These are phyloP conservation scores for Enteromius anoplus DNA, from an alignment of 2,797 vertebrate species.

Conservation along the genomic window DNA sequence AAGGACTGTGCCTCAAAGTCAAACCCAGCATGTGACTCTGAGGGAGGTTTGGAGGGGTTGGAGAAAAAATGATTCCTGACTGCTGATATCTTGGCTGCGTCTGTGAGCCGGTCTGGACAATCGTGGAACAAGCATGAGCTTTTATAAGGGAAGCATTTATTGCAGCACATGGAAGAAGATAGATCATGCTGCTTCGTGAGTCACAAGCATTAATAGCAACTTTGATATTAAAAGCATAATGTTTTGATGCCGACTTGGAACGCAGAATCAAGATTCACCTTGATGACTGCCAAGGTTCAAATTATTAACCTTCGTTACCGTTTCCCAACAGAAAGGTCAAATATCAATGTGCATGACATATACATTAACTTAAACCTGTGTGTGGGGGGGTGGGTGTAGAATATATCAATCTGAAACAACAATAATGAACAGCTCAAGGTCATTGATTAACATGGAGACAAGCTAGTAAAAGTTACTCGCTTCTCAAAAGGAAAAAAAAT, in stretches of 20 bases:
- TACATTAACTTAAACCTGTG: not conserved
- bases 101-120: conserved; percentile 58
- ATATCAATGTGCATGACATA: not conserved
- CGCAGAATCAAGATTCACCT: not conserved
- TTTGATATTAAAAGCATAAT: conserved; percentile 5
- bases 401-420: not conserved
- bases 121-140: conserved; percentile 49
- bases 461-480: not conserved
- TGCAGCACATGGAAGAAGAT: conserved; percentile 19
- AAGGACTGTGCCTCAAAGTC: conserved; percentile 84
- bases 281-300: not conserved
- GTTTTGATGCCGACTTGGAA: conserved; percentile 12
- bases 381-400: not conserved
- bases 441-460: not conserved
- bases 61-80: conserved; percentile 56
- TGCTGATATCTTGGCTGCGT: conserved; percentile 61
- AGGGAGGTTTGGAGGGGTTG: conserved; percentile 44
- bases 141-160: conserved; percentile 50
- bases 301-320: conserved; percentile 9
- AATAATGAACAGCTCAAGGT: not conserved
- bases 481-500: not conserved
- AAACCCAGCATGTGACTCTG: conserved; percentile 62
- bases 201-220: conserved; percentile 6
- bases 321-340: not conserved
- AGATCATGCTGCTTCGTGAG: conserved; percentile 5